Conservation (phyloP, 2,113 vertebrate genomes). For the Sinocyclocheilus anophthalmus region DNA sequence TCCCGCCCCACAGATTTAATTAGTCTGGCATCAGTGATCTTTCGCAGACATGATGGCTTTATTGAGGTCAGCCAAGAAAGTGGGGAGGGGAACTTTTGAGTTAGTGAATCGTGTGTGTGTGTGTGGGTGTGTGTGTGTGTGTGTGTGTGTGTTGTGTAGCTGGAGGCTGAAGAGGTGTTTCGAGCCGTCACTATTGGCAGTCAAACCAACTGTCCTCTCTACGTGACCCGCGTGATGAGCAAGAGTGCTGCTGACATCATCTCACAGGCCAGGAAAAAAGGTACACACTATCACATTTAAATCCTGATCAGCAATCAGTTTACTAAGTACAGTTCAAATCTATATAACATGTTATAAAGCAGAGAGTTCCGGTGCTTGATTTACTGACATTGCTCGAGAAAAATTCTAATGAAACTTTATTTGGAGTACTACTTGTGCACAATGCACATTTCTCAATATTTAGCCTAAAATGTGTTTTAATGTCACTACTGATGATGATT, state of each 20-base stretch:
- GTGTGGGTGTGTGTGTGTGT: slow-evolving; percentile 33
- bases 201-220: slow-evolving; percentile 98
- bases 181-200: slow-evolving; percentile 95
- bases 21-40: not conserved
- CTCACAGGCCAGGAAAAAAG: slow-evolving; percentile 96
- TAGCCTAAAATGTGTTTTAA: too few species aligned
- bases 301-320: too few species aligned
- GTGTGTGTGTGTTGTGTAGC: slow-evolving; percentile 68
- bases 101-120: not conserved
- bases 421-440: too few species aligned
- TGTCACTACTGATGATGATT: too few species aligned
- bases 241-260: slow-evolving; percentile 97
- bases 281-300: slow-evolving; percentile 63
- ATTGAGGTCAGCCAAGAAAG: not conserved
- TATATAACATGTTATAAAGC: too few species aligned
- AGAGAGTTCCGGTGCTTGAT: too few species aligned
- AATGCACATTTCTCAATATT: too few species aligned
- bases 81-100: not conserved
- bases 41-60: not conserved
- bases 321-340: too few species aligned
- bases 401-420: too few species aligned
- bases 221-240: slow-evolving; percentile 97
- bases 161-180: slow-evolving; percentile 97
- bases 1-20: not conserved
- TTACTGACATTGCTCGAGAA: too few species aligned